Base-by-base conservation (phyloP, 1,140 invertebrate genomes). In the Meloidogyne hapla region DNA sequence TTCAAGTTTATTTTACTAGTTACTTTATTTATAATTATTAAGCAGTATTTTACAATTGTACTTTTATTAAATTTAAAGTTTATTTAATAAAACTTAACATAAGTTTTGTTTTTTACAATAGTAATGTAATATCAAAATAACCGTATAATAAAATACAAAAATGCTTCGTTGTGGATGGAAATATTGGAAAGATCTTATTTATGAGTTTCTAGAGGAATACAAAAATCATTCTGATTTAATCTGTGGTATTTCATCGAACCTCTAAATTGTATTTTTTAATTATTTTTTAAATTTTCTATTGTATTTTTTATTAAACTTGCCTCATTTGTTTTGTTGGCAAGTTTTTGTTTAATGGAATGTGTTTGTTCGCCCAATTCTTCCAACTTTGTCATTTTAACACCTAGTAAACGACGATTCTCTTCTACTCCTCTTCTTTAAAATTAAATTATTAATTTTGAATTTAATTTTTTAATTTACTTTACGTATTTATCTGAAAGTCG, bases 391-490 rank as follows among this genome's bases (percentile, higher is more conserved):
- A 38, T 80, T 45, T 77, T 77, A 13, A 80, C 48, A 6, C 48
- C 40, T 33, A 73, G 48, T 40, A 80, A 61, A 15, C 74, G 72
- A 26, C 80, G 73, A 28, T 64, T 80, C 56, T 80, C 79, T 69
- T 80, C 79, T 3, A 80, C 79, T 18, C 79, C 79, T 56, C 80
- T 65, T n/a, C 48, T 56, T 56, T 56, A 56, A 56, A 48, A 18
- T 26, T 71, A 72, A 33, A 81, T 80, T 45, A 82, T 79, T 70
- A 78, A 81, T 56, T 66, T 74, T 12, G 26, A 61, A 72, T 28
- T 42, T 8, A 45, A 45, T 69, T 28, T n/a, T 28, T 38, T 45
- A 45, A 23, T n/a, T 26, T 12, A 65, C 40, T 70, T 40, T 26
- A 70, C 28, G n/a, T 70, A 70, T 38, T 40, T 70, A 15, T 38